Conservation (phyloP, 2,797 vertebrate species). For the Allobates femoralis region DNA sequence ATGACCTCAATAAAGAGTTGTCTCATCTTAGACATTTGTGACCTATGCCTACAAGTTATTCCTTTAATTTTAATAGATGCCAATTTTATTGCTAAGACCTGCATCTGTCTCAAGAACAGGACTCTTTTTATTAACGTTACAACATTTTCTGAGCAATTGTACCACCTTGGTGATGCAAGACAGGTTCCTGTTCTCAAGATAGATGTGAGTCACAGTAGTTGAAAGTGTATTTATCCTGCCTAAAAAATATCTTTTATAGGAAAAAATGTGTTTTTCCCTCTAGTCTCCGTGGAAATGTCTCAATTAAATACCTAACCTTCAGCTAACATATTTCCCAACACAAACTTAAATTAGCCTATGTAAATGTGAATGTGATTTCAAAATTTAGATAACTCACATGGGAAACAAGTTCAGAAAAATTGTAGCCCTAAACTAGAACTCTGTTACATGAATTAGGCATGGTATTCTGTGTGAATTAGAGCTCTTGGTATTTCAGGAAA, state of each 20-base stretch:
- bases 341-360: conserved; percentile 49
- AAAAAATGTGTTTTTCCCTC: not conserved
- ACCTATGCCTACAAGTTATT: no score
- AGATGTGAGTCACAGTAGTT: no score
- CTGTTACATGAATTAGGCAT: not conserved
- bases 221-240: no score
- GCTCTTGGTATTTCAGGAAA: not conserved
- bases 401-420: not conserved
- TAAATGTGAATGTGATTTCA: conserved; percentile 42
- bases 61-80: no score
- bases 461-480: conserved; percentile 3
- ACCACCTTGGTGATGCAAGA: no score
- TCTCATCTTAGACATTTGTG: no score
- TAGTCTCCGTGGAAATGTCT: not conserved
- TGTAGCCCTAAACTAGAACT: not conserved
- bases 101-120: no score
- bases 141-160: no score
- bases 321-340: conserved; percentile 29
- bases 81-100: no score
- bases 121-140: no score
- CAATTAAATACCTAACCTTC: conserved; percentile 37
- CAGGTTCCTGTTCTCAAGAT: no score
- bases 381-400: conserved; percentile 25
- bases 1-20: not conserved
- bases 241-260: not conserved